Conservation (phyloP, 2,113 vertebrate species). For the Leucoraja erinaceus region DNA sequence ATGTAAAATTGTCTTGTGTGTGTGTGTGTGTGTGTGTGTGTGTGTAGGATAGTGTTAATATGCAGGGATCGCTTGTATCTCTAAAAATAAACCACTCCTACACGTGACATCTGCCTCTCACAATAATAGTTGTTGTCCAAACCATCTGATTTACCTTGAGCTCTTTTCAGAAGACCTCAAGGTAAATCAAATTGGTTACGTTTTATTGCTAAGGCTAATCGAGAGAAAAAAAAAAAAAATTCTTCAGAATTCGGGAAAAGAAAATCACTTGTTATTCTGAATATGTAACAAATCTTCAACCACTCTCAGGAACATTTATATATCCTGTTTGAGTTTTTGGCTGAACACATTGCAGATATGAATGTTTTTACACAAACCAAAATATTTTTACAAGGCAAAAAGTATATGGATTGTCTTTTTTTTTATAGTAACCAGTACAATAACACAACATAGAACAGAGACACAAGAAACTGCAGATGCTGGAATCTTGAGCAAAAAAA, state of each 20-base stretch:
- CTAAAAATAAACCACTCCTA: too few species aligned
- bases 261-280: not conserved
- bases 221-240: not conserved
- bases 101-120: not conserved
- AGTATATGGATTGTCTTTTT: not conserved
- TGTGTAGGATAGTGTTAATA: too few species aligned
- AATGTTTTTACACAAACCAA: not conserved
- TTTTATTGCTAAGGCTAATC: not conserved
- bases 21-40: too few species aligned
- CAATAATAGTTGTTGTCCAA: not conserved
- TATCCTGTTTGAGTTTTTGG: not conserved
- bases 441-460: not conserved
- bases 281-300: not conserved
- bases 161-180: not conserved
- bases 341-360: not conserved
- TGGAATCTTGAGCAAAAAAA: too few species aligned
- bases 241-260: not conserved
- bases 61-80: too few species aligned
- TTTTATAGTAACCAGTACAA: not conserved
- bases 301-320: not conserved
- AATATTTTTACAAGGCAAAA: not conserved
- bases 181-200: not conserved
- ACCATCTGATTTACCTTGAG: not conserved
- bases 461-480: too few species aligned
- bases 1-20: too few species aligned